Percentiles rank a stretch among this genome's conserved stretches.
These are phyloP conservation scores for Argopecten irradians DNA, from an alignment of 1,140 invertebrate species.

Conservation along the genomic window DNA sequence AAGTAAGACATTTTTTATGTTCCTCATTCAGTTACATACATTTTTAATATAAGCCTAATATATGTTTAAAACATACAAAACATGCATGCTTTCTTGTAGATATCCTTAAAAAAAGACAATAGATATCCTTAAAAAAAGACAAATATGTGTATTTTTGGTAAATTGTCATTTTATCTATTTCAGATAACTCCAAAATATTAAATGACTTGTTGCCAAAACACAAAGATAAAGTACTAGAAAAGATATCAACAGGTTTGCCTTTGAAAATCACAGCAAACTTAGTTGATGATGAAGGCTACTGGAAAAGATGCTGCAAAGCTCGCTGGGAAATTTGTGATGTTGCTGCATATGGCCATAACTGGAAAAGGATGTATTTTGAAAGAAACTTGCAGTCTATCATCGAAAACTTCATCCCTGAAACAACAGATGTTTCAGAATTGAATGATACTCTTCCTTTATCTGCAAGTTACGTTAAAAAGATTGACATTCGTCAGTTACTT, in stretches of 20 bases:
- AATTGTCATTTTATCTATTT: slow-evolving; percentile 50
- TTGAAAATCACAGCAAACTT: slow-evolving; percentile 75
- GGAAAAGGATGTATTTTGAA: slow-evolving; percentile 78
- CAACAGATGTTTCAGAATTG: slow-evolving; percentile 71
- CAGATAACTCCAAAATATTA: slow-evolving; percentile 75
- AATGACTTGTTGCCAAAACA: slow-evolving; percentile 72
- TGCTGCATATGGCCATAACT: slow-evolving; percentile 69
- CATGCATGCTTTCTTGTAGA: neutral
- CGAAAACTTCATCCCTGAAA: slow-evolving; percentile 76
- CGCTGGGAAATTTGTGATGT: slow-evolving; percentile 77
- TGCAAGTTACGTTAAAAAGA: slow-evolving; percentile 71
- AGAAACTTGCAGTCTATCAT: slow-evolving; percentile 76
- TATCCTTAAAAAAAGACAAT: neutral
- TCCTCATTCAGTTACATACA: too few relatives aligned
- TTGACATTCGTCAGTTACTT: slow-evolving; percentile 76
- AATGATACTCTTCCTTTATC: slow-evolving; percentile 72
- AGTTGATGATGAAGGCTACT: slow-evolving; percentile 76
- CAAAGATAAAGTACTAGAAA: slow-evolving; percentile 71
- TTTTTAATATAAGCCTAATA: too few relatives aligned
- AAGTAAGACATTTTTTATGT: slow-evolving; percentile 65
- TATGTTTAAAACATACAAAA: too few relatives aligned
- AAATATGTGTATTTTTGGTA: neutral
- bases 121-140: too few relatives aligned
- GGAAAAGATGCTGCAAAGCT: slow-evolving; percentile 76
- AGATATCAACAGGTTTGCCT: slow-evolving; percentile 74